Evolutionary conservation across 2,797 vertebrate species (phyloP).

Genomic region (Labeo calbasu): DNA sequence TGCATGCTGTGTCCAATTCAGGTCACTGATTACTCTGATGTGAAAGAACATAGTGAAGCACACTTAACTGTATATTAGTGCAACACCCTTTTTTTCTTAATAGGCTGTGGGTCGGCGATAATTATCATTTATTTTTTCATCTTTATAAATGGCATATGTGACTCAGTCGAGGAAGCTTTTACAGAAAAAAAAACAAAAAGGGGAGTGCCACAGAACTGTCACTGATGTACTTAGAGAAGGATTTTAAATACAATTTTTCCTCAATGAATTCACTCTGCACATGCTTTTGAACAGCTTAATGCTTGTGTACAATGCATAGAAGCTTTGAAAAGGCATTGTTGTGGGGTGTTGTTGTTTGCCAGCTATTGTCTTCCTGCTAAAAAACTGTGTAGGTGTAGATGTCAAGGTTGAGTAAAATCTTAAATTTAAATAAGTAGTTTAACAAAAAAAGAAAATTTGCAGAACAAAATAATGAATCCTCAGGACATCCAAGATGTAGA

Average conservation of each 20-base stretch:
- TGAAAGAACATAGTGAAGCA: constrained; percentile 13
- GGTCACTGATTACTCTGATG: constrained; percentile 24
- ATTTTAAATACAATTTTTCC: neutral
- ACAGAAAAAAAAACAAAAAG: no score
- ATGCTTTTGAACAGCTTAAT: neutral
- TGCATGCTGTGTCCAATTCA: constrained; percentile 11
- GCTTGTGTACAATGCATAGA: neutral
- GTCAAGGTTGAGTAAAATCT: neutral
- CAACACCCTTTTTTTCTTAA: neutral
- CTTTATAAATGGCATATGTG: constrained; percentile 21
- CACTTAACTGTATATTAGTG: neutral
- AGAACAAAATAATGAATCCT: no score
- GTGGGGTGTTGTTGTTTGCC: neutral
- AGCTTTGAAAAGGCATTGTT: neutral
- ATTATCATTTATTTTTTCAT: neutral
- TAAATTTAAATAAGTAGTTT: neutral
- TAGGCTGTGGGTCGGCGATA: neutral
- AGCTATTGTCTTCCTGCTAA: neutral
- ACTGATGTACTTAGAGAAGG: neutral
- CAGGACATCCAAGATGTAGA: no score
- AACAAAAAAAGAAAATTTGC: no score
- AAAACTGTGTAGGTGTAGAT: neutral
- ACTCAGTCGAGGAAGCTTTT: neutral
- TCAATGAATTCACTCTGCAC: neutral
- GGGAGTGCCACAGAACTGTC: neutral